These are phyloP conservation scores for Zaprionus ornatus DNA, from an alignment of 1,140 invertebrate genomes.

Conservation along the genomic window DNA sequence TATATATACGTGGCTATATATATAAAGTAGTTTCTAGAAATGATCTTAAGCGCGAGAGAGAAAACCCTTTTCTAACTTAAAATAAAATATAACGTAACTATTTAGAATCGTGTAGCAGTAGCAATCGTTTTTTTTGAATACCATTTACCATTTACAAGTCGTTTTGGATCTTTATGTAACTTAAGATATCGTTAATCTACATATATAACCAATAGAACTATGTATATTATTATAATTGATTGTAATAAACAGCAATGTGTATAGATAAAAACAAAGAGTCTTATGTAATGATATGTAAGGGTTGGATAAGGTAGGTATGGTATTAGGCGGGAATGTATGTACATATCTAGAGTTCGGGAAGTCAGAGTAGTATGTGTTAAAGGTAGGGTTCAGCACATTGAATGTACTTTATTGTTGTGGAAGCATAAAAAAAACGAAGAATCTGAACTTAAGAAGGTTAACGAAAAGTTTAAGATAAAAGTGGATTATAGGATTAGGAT, in stretches of 20 bases:
- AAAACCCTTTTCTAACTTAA: background rate
- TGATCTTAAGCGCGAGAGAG: background rate
- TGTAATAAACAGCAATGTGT: constrained; percentile 18
- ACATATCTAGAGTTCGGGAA: too few species aligned
- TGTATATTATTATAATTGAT: constrained; percentile 24
- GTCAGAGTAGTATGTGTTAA: too few species aligned
- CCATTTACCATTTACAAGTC: constrained; percentile 18
- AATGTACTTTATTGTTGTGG: too few species aligned
- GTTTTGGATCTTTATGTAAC: background rate
- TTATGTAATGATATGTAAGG: background rate
- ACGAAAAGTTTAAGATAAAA: too few species aligned
- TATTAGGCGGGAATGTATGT: too few species aligned
- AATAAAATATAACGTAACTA: background rate
- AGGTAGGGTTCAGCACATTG: too few species aligned
- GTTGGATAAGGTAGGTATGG: too few species aligned
- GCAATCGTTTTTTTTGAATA: background rate
- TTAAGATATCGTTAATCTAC: constrained; percentile 17
- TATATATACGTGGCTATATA: background rate
- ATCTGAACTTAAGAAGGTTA: too few species aligned
- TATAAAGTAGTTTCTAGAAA: background rate
- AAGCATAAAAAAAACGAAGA: too few species aligned
- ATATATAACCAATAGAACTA: constrained; percentile 8
- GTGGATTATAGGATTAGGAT: too few species aligned
- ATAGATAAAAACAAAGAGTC: background rate
- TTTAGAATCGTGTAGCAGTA: background rate